Percentiles rank a stretch among this genome's conserved stretches.
These are phyloP conservation scores for Halcyon leucocephala DNA, from an alignment of 2,797 vertebrate species.

Conservation along the genomic window DNA sequence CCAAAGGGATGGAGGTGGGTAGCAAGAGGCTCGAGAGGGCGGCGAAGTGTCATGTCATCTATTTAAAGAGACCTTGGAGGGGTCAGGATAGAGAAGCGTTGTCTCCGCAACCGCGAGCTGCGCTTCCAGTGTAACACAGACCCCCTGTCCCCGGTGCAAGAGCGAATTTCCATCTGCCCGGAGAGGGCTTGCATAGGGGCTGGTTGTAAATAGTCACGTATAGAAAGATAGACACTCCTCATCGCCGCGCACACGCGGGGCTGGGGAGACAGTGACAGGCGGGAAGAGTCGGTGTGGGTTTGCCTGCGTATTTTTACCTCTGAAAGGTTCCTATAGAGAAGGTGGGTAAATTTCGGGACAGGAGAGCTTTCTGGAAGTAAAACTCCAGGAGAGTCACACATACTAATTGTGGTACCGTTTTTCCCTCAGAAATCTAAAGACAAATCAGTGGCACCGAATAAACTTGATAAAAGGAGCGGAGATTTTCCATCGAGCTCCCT, in stretches of 20 bases:
- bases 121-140: not conserved
- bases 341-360: not conserved
- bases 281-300: not conserved
- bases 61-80: not conserved
- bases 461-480: not conserved
- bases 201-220: not conserved
- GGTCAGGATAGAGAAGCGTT: not conserved
- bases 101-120: not conserved
- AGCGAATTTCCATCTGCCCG: slow-evolving; percentile 14
- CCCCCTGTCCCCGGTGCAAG: not conserved
- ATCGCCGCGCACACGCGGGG: not conserved
- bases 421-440: not conserved
- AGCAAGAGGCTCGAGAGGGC: not conserved
- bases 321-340: not conserved
- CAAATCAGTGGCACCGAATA: not conserved
- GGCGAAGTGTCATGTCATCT: not conserved
- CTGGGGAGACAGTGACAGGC: not conserved
- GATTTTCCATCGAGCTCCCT: not conserved
- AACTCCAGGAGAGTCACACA: not conserved
- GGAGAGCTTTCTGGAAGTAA: not conserved
- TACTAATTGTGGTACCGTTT: not conserved
- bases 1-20: not conserved
- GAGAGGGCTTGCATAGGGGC: not conserved
- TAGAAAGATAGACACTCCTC: not conserved
- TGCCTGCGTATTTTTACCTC: not conserved